These are phyloP conservation scores for Lepus oiostolus DNA, from an alignment of 2,797 vertebrate genomes.

Conservation along the genomic window DNA sequence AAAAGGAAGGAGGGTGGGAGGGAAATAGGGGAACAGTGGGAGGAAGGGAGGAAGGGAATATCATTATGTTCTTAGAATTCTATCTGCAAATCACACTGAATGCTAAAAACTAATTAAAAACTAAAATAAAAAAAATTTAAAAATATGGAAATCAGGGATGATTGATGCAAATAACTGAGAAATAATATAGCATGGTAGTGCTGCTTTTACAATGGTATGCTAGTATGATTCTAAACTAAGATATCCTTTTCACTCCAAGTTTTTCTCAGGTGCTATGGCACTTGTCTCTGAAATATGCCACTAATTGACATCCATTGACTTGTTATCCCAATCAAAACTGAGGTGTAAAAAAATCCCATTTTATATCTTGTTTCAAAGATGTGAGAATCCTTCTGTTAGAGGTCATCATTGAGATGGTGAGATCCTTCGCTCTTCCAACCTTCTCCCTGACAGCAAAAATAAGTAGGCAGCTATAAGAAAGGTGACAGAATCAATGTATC, in stretches of 20 bases:
- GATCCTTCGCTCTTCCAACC: not conserved
- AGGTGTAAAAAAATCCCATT: not conserved
- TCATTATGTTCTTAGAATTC: too few species aligned
- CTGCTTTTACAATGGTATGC: not conserved
- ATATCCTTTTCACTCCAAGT: not conserved
- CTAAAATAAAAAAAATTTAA: too few species aligned
- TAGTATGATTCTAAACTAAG: not conserved
- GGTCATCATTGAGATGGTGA: constrained; percentile 9
- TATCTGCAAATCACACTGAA: too few species aligned
- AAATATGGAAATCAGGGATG: not conserved
- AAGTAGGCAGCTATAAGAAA: not conserved
- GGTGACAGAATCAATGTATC: not conserved
- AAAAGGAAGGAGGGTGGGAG: too few species aligned
- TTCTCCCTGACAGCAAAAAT: not conserved
- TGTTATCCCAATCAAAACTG: not conserved
- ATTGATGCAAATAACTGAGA: not conserved
- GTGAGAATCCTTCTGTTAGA: constrained; percentile 31
- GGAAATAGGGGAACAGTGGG: too few species aligned
- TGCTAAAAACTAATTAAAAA: too few species aligned
- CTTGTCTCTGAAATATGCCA: not conserved
- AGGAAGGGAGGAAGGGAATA: too few species aligned
- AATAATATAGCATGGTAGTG: not conserved
- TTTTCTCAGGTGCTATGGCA: not conserved
- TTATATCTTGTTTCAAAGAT: not conserved
- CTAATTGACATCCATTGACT: not conserved